phyloP scores from a whole-genome alignment of 2,113 vertebrate genomes.

The Petaurus breviceps region DNA sequence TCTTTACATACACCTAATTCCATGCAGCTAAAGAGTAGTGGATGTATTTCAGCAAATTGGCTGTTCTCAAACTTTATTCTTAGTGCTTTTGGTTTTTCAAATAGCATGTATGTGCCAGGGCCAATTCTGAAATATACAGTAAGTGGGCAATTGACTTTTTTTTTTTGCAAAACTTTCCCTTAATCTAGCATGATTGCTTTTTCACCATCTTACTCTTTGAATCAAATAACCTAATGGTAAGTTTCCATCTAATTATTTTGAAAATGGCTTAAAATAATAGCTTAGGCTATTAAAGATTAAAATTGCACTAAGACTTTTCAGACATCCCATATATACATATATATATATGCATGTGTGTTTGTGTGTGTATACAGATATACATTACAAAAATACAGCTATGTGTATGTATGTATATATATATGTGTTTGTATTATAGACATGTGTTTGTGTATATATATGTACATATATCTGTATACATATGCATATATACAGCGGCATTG shows the following conservation, averaged over 20 bases:
- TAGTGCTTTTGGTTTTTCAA: neutral
- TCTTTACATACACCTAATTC: neutral
- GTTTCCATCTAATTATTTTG: neutral
- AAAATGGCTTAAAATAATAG: conserved; percentile 25
- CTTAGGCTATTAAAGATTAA: too few relatives aligned
- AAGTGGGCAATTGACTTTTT: neutral
- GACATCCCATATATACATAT: too few relatives aligned
- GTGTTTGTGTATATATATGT: too few relatives aligned
- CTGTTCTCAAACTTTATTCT: neutral
- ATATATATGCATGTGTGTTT: too few relatives aligned
- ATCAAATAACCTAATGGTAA: conserved; percentile 18
- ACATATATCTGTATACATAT: too few relatives aligned
- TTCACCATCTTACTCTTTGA: neutral
- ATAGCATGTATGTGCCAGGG: neutral
- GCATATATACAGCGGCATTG: too few relatives aligned
- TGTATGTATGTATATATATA: too few relatives aligned
- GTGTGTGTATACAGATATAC: neutral
- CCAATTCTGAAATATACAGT: neutral
- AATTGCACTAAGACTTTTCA: too few relatives aligned
- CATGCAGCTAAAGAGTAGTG: neutral
- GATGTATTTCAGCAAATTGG: neutral
- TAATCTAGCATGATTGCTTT: neutral
- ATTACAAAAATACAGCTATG: neutral
- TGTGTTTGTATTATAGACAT: too few relatives aligned
- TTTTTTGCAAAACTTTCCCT: neutral